Base-by-base conservation (phyloP, 2,797 vertebrate genomes). In the Labroides dimidiatus region DNA sequence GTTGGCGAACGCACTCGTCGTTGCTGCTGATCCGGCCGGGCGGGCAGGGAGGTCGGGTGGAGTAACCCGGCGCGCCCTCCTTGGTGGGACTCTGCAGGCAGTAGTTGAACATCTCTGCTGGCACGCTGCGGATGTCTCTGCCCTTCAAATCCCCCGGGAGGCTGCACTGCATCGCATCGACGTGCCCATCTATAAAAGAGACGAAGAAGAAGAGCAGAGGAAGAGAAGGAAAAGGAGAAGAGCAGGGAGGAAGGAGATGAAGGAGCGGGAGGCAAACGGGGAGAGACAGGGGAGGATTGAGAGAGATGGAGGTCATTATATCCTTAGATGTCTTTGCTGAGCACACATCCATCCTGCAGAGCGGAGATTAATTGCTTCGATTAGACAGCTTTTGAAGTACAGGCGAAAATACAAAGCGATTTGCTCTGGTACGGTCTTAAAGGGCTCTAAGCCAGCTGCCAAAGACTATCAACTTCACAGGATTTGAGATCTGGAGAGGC, bases 61-160 rank as follows among this genome's bases (percentile, higher is more conserved):
- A 92, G 72, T 62, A 58, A 15, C 64, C 78, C 0, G 56, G 77
- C 72, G 1, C 72, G 59, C 53, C 78, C 49, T 94, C 95, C 80
- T 93, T 93, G 8, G 92, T 91, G 19, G 92, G 92, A 62, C 92
- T 81, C 80, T 93, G 95, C 64, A 93, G 93, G 87, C 97, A 99
- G 88, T 96, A 95, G 91, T 91, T 96, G 88, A 99, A 98, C 96
- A 99, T 98, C 91, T 99, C 98, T 77, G 96, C 94, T n/a, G 97
- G 98, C 15, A 99, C 93, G 64, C 89, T 88, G 27, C 95, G 93
- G 93, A 99, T 96, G 87, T 99, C 96, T 74, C 95, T 94, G 50
- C 96, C 97, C 77, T 93, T 93, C 90, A 99, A 87, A 69, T 96
- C 94, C 78, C 93, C 93, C 24, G 98, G 98, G 37, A 96, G 87